phyloP scores from a whole-genome alignment of 2,797 vertebrate genomes.

The Protonibea diacanthus region DNA sequence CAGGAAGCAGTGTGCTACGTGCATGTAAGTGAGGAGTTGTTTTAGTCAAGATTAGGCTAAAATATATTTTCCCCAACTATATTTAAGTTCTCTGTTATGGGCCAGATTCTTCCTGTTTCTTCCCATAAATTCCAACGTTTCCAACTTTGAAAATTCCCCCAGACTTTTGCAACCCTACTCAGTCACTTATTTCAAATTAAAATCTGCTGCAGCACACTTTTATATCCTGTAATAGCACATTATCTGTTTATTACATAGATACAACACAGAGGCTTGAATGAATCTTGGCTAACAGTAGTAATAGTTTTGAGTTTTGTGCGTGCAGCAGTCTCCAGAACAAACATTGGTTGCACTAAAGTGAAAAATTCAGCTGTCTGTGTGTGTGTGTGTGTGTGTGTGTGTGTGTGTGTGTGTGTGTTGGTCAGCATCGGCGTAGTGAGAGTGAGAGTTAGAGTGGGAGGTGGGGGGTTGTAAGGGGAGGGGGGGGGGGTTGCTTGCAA shows the following conservation, averaged over 20 bases:
- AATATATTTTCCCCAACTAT: no score
- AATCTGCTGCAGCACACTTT: background rate
- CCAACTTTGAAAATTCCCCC: no score
- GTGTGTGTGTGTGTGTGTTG: conserved; percentile 5
- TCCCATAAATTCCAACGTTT: no score
- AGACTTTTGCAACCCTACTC: background rate
- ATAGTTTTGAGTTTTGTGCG: background rate
- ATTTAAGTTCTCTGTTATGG: no score
- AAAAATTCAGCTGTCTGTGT: conserved; percentile 8
- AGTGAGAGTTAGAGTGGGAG: background rate
- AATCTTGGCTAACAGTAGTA: background rate
- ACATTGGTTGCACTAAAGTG: background rate
- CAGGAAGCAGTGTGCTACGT: no score
- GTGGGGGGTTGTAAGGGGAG: background rate
- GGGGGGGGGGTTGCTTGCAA: conserved; percentile 41
- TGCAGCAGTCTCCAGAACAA: background rate
- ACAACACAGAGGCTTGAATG: background rate
- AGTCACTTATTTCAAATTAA: background rate
- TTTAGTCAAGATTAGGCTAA: no score
- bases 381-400: conserved; percentile 11
- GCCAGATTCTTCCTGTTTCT: no score
- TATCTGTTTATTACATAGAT: background rate
- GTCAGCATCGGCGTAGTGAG: conserved; percentile 33
- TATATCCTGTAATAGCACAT: background rate
- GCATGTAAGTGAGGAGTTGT: no score